Evolutionary conservation across 2,113 vertebrate species (phyloP).

Genomic region (Epinephelus fuscoguttatus): DNA sequence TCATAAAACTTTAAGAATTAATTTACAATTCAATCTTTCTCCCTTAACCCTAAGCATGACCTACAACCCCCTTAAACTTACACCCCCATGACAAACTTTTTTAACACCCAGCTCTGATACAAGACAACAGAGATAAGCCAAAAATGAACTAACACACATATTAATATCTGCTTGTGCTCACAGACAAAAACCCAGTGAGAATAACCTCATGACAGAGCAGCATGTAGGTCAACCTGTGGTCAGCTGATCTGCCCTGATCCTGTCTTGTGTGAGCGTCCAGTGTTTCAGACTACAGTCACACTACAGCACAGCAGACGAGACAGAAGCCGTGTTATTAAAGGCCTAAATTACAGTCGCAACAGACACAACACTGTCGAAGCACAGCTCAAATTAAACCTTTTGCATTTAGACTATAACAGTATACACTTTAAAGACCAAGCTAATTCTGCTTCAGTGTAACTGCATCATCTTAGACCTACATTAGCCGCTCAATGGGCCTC

Average conservation of each 20-base stretch:
- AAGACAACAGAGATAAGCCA: neutral
- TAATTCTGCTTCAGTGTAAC: neutral
- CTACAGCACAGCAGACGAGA: neutral
- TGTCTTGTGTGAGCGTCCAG: slow-evolving; percentile 39
- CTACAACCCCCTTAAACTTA: neutral
- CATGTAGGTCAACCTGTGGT: slow-evolving; percentile 80
- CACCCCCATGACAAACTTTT: neutral
- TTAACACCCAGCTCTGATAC: neutral
- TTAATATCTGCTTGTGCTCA: neutral
- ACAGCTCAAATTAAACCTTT: neutral
- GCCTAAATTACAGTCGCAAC: slow-evolving; percentile 6
- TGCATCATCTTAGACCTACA: slow-evolving; percentile 4
- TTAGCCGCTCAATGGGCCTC: slow-evolving; percentile 5
- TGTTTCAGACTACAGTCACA: slow-evolving; percentile 26
- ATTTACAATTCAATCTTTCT: neutral
- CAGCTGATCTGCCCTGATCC: slow-evolving; percentile 76
- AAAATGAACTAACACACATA: neutral
- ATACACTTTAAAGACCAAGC: slow-evolving; percentile 9
- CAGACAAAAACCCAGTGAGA: slow-evolving; percentile 36
- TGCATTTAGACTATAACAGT: neutral
- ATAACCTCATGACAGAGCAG: slow-evolving; percentile 58
- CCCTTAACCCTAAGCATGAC: neutral
- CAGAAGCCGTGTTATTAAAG: neutral
- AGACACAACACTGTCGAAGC: slow-evolving; percentile 12
- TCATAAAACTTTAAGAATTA: neutral